Evolutionary conservation across 1,140 invertebrate genomes (phyloP).

Genomic region (Euborellia annulipes): DNA sequence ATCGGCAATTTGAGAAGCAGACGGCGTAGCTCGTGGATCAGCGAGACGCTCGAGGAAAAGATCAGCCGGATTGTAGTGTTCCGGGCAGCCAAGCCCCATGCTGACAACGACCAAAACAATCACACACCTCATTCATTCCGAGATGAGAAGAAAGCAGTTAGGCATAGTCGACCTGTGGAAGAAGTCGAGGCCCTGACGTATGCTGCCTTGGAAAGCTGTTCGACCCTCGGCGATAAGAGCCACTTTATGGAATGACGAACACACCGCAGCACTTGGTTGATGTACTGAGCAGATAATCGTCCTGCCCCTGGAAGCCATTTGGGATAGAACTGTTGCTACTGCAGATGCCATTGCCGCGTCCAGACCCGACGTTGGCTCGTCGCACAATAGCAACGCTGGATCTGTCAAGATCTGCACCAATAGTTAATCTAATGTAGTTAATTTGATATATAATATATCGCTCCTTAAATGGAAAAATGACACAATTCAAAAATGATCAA

Average conservation of each 20-base stretch:
- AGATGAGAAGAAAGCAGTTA: neutral
- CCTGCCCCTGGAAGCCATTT: slow-evolving; percentile 65
- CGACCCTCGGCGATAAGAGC: slow-evolving; percentile 83
- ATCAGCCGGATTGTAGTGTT: slow-evolving; percentile 91
- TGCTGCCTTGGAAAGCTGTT: slow-evolving; percentile 75
- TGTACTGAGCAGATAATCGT: slow-evolving; percentile 91
- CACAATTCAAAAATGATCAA: no score
- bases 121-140: no score
- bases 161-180: slow-evolving; percentile 53
- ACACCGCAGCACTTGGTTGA: slow-evolving; percentile 89
- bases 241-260: slow-evolving; percentile 80
- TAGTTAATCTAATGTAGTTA: neutral
- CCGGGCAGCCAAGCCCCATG: slow-evolving; percentile 56
- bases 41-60: slow-evolving; percentile 83
- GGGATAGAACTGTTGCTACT: slow-evolving; percentile 73
- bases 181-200: slow-evolving; percentile 60
- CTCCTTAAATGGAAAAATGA: no score
- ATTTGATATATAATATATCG: no score
- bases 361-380: slow-evolving; percentile 86
- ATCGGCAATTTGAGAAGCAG: no score
- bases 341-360: slow-evolving; percentile 79
- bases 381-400: slow-evolving; percentile 89
- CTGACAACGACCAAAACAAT: no score
- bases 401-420: slow-evolving; percentile 78
- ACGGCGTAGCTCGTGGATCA: no score